Base-by-base conservation (phyloP, 1,140 invertebrate species). In the Camponotus pennsylvanicus region DNA sequence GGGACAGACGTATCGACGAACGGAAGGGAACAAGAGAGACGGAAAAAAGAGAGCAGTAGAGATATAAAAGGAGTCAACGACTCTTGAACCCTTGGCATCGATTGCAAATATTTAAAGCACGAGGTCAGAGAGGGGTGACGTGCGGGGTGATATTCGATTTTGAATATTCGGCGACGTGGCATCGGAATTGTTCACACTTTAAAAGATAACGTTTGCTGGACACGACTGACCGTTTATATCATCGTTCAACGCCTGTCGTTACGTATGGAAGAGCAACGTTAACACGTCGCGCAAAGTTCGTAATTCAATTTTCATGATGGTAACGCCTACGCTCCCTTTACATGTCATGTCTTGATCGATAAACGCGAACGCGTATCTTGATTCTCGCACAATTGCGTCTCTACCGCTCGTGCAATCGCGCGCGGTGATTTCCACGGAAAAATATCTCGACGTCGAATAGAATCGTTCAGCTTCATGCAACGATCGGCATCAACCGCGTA, bases 61-160 rank as follows among this genome's bases (percentile, higher is more conserved):
- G 77, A 66, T 70, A 52, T 0, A 27, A 1, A 85, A 40, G 85
- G 77, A 93, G 93, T 94, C 93, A 94, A 94, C 85, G 93, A 94
- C 94, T 94, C 88, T 85, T 91, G 89, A 89, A 92, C 92, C 86
- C 71, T 69, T 82, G 69, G 77, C 88, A 94, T 94, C 94, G 93
- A 94, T 94, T 93, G 92, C 91, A 91, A 94, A 94, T 94, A 93
- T 94, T 94, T 94, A 92, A 93, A 94, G 92, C 91, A 80, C 87
- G 88, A 91, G 91, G 90, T 93, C 90, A 91, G 78, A 89, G 80
- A 63, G 76, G 75, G 87, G 85, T 52, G 85, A 67, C 37, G n/a
- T 18, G 75, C 79, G 73, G 79, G 34, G n/a, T 9, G n/a, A 59
- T 57, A 45, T 64, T 82, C 42, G 45, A 70, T 61, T 66, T 61